phyloP scores from a whole-genome alignment of 2,113 vertebrate species.

The Hippocampus abdominalis region DNA sequence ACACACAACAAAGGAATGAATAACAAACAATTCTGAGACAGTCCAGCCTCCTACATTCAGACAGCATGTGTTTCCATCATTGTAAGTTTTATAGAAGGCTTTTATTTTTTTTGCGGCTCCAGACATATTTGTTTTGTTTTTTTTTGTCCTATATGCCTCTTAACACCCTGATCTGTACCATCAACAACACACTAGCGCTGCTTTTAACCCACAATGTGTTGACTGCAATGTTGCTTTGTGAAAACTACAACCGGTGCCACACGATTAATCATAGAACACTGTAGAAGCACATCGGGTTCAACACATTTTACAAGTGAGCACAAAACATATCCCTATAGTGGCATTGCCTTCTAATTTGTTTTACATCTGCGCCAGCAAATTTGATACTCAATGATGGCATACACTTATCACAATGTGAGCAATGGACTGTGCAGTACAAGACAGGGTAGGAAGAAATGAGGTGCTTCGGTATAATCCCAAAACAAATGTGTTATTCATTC shows the following conservation, averaged over 20 bases:
- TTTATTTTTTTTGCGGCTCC: no score
- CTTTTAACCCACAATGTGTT: constrained; percentile 39
- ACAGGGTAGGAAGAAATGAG: background rate
- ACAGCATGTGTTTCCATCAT: no score
- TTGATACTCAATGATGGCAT: background rate
- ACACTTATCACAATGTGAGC: background rate
- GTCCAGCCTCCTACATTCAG: no score
- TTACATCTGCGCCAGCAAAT: background rate
- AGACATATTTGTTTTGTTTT: no score
- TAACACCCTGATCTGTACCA: no score
- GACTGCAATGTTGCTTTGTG: constrained; percentile 60
- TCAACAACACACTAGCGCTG: constrained; percentile 5
- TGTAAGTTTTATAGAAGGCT: no score
- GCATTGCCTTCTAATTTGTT: background rate
- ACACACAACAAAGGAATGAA: no score
- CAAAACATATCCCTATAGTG: background rate
- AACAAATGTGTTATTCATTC: background rate
- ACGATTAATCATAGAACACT: constrained; percentile 56
- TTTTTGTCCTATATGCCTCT: no score
- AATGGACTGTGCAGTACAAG: background rate
- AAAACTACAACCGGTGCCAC: constrained; percentile 30
- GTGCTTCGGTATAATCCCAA: background rate
- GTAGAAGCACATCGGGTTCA: constrained; percentile 44
- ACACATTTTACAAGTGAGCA: constrained; percentile 29
- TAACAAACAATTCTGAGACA: no score